A percentile compares a stretch with the other conserved stretches of the same genome.
Evolutionary conservation across 2,797 vertebrate genomes (phyloP).

Genomic region (Helicolenus hilgendorfi): DNA sequence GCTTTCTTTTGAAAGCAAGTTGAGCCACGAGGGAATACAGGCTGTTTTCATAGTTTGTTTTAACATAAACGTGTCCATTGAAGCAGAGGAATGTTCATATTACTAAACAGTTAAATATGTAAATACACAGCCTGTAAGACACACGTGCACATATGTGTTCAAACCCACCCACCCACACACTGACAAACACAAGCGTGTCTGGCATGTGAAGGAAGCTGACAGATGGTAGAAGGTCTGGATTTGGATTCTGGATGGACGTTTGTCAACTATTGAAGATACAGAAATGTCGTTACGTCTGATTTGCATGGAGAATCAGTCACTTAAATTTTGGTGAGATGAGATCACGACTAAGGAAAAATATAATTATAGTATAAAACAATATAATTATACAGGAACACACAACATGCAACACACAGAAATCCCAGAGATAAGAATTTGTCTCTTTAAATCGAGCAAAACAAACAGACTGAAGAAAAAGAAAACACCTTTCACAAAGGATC

Average conservation of each 20-base stretch:
- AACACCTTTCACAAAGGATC: neutral
- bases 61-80: neutral
- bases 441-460: slow-evolving; percentile 32
- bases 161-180: slow-evolving; percentile 23
- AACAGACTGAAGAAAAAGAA: neutral
- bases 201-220: slow-evolving; percentile 56
- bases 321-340: slow-evolving; percentile 26
- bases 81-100: neutral
- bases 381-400: slow-evolving; percentile 39
- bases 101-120: slow-evolving; percentile 32
- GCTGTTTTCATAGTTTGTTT: neutral
- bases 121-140: slow-evolving; percentile 39
- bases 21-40: neutral
- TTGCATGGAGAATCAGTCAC: slow-evolving; percentile 27
- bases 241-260: slow-evolving; percentile 40
- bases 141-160: slow-evolving; percentile 46
- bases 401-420: neutral
- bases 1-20: neutral
- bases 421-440: slow-evolving; percentile 30
- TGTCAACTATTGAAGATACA: slow-evolving; percentile 43
- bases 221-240: slow-evolving; percentile 76
- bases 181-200: slow-evolving; percentile 33
- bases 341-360: slow-evolving; percentile 44
- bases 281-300: slow-evolving; percentile 46
- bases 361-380: slow-evolving; percentile 58